These are phyloP conservation scores for Octonoba sinensis DNA, from an alignment of 2,888 invertebrate genomes.

Conservation along the genomic window DNA sequence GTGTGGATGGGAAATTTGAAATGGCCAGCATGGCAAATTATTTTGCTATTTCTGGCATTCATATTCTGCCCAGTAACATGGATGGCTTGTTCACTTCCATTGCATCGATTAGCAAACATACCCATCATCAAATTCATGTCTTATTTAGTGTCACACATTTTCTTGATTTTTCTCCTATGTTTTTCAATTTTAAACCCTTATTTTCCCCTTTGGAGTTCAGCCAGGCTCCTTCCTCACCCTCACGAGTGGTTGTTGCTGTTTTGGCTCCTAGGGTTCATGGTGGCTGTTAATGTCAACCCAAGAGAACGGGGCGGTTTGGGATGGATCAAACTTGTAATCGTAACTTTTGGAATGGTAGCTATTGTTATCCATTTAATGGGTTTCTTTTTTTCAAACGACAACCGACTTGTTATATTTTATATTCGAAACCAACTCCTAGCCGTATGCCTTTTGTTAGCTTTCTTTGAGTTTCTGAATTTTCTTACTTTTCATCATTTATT, in stretches of 20 bases:
- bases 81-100: conserved; percentile 93
- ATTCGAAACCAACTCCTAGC: conserved; percentile 97
- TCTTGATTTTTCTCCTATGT: conserved; percentile 92
- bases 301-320: conserved; percentile 97
- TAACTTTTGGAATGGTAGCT: conserved; percentile 84
- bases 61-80: conserved; percentile 95
- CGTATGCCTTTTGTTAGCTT: conserved; percentile 92
- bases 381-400: conserved; percentile 70
- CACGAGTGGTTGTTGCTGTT: conserved; percentile 95
- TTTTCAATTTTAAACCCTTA: conserved; percentile 77
- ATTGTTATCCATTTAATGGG: conserved; percentile 90
- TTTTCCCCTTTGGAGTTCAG: conserved; percentile 71
- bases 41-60: conserved; percentile 91
- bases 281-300: conserved; percentile 97
- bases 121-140: conserved; percentile 99
- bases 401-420: conserved; percentile 86
- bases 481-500: conserved; percentile 98
- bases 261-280: conserved; percentile 92
- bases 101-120: conserved; percentile 96
- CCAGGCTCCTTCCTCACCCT: conserved; percentile 86
- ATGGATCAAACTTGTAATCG: conserved; percentile 77
- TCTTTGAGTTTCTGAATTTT: conserved; percentile 97
- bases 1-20: conserved; percentile 97
- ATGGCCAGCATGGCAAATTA: conserved; percentile 95
- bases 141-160: conserved; percentile 97